These are phyloP conservation scores for Echiichthys vipera DNA, from an alignment of 2,797 vertebrate genomes.

Conservation along the genomic window DNA sequence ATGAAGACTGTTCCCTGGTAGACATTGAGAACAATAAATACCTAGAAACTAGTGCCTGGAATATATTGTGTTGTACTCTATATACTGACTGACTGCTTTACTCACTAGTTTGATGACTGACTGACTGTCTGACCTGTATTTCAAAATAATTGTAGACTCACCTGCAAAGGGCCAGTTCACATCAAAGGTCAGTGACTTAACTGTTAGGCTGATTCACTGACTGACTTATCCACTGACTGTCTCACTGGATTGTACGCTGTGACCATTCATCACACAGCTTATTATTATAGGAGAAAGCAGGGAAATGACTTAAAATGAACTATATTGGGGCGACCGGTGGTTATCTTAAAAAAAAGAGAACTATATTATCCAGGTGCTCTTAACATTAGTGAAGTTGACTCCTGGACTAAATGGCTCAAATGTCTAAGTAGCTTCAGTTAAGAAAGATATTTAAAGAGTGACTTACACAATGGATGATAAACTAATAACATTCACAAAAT, in stretches of 20 bases:
- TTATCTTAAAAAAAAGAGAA: no score
- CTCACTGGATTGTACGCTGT: background rate
- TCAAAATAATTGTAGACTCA: background rate
- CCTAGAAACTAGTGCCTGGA: background rate
- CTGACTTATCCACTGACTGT: no score
- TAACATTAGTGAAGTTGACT: background rate
- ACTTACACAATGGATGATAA: background rate
- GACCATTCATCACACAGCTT: background rate
- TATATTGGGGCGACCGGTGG: no score
- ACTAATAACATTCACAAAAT: background rate
- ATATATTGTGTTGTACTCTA: no score
- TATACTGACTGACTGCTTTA: background rate
- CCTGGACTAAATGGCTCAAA: no score
- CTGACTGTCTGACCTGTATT: background rate
- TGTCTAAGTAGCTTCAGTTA: no score
- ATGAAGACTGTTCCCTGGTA: background rate
- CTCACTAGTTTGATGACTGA: no score
- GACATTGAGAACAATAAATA: slow-evolving; percentile 29
- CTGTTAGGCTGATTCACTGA: no score
- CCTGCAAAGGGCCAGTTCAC: background rate
- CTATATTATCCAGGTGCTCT: background rate
- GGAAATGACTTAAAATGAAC: background rate
- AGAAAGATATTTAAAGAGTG: background rate
- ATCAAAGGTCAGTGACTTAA: background rate
- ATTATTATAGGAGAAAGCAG: background rate